These are phyloP conservation scores for Pithys albifrons DNA, from an alignment of 2,113 vertebrate species.

Conservation along the genomic window DNA sequence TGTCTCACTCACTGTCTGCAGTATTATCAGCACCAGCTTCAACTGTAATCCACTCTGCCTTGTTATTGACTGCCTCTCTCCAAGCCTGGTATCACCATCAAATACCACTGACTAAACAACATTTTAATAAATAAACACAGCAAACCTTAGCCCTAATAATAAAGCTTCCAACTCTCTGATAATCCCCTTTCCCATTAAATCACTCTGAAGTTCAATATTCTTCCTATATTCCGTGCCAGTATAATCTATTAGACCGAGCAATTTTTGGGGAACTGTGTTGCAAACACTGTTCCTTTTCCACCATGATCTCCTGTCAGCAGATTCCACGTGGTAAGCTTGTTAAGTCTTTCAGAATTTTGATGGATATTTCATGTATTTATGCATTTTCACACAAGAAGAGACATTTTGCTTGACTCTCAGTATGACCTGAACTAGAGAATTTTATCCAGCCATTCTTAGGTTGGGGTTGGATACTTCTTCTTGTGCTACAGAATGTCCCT, in stretches of 20 bases:
- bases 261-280: not conserved
- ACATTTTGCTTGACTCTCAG: accelerated
- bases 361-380: not conserved
- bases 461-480: not conserved
- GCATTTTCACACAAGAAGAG: not conserved
- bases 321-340: not conserved
- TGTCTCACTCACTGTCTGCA: not conserved
- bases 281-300: not conserved
- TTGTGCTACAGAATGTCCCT: not conserved
- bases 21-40: conserved; percentile 32
- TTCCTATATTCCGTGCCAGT: not conserved
- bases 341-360: not conserved
- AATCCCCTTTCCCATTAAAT: conserved; percentile 1
- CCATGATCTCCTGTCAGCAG: not conserved
- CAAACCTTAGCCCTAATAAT: conserved; percentile 22
- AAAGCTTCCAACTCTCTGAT: not conserved
- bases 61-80: conserved; percentile 44
- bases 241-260: not conserved
- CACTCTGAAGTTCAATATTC: not conserved
- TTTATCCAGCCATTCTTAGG: not conserved
- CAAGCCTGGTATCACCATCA: conserved; percentile 16
- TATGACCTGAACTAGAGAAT: not conserved
- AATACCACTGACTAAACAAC: conserved; percentile 31
- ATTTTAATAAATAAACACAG: conserved; percentile 48
- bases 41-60: conserved; percentile 53